A percentile compares a stretch with the other conserved stretches of the same genome.
Evolutionary conservation across 2,797 vertebrate species (phyloP).

Genomic region (Cirrhinus mrigala): DNA sequence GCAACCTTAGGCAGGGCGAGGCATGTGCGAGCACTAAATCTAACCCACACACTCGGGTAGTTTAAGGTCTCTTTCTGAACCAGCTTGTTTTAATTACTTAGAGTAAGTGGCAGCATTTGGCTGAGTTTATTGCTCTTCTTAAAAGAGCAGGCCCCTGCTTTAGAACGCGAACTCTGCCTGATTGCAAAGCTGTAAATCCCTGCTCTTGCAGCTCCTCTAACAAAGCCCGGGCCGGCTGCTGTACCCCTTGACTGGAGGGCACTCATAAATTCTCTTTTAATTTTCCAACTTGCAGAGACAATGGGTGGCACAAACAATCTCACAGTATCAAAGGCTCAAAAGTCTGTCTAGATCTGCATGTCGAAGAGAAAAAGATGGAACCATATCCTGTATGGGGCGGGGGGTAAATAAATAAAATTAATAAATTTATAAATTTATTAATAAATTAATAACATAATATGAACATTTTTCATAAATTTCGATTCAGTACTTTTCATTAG

Average conservation of each 20-base stretch:
- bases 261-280: conserved; percentile 68
- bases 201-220: conserved; percentile 71
- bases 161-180: conserved; percentile 76
- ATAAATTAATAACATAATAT: too few relatives aligned
- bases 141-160: conserved; percentile 75
- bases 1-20: conserved; percentile 53
- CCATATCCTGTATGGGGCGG: too few relatives aligned
- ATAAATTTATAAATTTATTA: too few relatives aligned
- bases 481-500: background rate
- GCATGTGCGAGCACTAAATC: conserved; percentile 74
- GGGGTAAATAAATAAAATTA: background rate
- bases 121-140: conserved; percentile 82
- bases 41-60: conserved; percentile 74
- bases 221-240: conserved; percentile 70
- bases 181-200: conserved; percentile 79
- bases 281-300: conserved; percentile 61
- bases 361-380: conserved; percentile 13
- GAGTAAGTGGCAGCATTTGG: conserved; percentile 84
- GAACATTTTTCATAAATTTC: background rate
- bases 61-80: conserved; percentile 77
- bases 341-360: conserved; percentile 17
- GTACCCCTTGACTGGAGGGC: conserved; percentile 57
- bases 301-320: conserved; percentile 54
- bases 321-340: conserved; percentile 42
- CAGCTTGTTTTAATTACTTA: conserved; percentile 89